Conservation (phyloP, 2,113 vertebrate genomes). For the Osmerus eperlanus region DNA sequence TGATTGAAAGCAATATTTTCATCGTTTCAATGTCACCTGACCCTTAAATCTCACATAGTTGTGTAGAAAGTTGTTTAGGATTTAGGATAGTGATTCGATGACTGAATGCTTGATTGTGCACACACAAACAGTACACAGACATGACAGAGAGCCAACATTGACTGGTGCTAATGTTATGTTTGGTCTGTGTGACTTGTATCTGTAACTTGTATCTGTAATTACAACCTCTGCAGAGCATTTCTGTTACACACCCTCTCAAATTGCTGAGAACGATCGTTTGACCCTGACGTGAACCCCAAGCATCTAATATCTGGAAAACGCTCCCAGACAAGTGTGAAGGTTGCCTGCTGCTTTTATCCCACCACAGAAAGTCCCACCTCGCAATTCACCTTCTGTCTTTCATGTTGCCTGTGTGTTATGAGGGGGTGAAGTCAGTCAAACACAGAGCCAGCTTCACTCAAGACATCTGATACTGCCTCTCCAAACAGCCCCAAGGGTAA, state of each 20-base stretch:
- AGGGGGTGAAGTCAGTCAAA: conserved; percentile 44
- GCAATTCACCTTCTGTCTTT: conserved; percentile 31
- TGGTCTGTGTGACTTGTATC: conserved; percentile 23
- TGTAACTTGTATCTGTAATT: conserved; percentile 25
- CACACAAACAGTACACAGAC: conserved; percentile 6
- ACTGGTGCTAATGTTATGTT: conserved; percentile 35
- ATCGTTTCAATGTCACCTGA: too few species aligned
- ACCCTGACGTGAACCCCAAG: conserved; percentile 50
- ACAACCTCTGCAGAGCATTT: conserved; percentile 19
- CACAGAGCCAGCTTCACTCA: conserved; percentile 48
- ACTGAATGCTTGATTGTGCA: not conserved
- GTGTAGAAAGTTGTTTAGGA: too few species aligned
- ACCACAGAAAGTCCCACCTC: conserved; percentile 36
- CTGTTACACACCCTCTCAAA: conserved; percentile 29
- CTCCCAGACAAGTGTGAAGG: conserved; percentile 24
- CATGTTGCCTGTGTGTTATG: conserved; percentile 11
- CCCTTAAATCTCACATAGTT: too few species aligned
- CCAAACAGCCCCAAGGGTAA: conserved; percentile 11
- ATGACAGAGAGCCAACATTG: conserved; percentile 18
- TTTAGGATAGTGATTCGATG: too few species aligned
- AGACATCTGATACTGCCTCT: conserved; percentile 47
- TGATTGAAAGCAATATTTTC: too few species aligned
- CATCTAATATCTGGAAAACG: conserved; percentile 42
- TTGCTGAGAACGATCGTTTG: conserved; percentile 42
- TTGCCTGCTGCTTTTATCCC: conserved; percentile 41